Evolutionary conservation across 37 sponge, comb jelly and placozoan genomes (phyloP), one percentile per base, ranked within the genome.

Genomic region (Spongilla lacustris): DNA sequence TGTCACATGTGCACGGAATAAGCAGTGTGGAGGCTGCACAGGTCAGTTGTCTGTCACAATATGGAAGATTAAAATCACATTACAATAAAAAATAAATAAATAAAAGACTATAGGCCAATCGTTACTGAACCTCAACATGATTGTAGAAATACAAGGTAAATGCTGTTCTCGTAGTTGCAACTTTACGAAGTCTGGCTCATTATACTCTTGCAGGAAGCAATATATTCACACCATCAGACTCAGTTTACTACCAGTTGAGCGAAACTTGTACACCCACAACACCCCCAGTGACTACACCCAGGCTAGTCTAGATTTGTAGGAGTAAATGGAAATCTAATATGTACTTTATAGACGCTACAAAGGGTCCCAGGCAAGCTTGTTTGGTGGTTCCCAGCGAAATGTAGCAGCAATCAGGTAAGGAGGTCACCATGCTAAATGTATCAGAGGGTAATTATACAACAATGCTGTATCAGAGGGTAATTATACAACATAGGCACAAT

Each of bases 1-100:
- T 76, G 37, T 25, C 79, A 36, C 86, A 95, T 71, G 83, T 95
- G 90, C 84, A 81, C 24, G 92, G 88, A 0, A 81, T 95, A 21
- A 83, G 70, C 14, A 71, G 83, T 3, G 21, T 81, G 35, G 87
- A 91, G 75, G 46, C 24, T 2, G 91, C 91, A 28, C 89, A 83
- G 77, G 89, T 88, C n/a, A 24, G 76, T 66, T 41, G 6, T 6
- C 41, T n/a, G n/a, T n/a, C n/a, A n/a, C n/a, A n/a, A n/a, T n/a
- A n/a, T n/a, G n/a, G n/a, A n/a, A n/a, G n/a, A 58, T 58, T 17
- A 58, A 19, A 0, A 8, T 58, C 19, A 10, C 11, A 58, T 17
- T 58, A 17, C 19, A 13, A 27, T 22, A 28, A 14, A n/a, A n/a
- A n/a, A n/a, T n/a, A n/a, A n/a, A n/a, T n/a, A n/a, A n/a, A n/a